A percentile compares a stretch with the other conserved stretches of the same genome.
Evolutionary conservation across 2,888 invertebrate genomes (phyloP).

Genomic region (Folsomia manolachei): DNA sequence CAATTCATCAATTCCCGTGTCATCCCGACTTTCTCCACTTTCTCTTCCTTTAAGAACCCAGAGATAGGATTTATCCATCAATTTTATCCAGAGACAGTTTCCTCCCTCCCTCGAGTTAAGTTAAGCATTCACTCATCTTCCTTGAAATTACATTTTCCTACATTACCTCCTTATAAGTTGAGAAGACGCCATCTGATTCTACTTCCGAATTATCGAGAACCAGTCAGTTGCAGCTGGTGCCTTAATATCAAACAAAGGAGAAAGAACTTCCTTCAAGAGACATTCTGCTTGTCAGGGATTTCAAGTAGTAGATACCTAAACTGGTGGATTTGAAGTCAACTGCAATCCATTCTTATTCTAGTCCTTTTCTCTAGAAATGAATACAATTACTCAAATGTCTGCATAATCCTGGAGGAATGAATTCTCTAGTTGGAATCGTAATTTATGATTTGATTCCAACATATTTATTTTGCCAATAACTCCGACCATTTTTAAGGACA

Average conservation of each 20-base stretch:
- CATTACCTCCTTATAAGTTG: too few species aligned
- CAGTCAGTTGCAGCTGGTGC: slow-evolving; percentile 6
- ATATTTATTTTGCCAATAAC: background rate
- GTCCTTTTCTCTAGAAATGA: background rate
- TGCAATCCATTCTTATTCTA: background rate
- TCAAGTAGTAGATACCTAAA: too few species aligned
- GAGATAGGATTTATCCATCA: background rate
- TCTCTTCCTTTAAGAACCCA: background rate
- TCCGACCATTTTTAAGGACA: too few species aligned
- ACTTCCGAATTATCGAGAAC: background rate
- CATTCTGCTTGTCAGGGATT: background rate
- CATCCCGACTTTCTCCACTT: background rate
- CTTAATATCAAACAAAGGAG: too few species aligned
- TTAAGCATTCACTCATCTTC: background rate
- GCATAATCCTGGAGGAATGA: background rate
- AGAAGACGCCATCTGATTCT: background rate
- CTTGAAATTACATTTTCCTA: background rate
- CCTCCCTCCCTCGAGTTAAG: too few species aligned
- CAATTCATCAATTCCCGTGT: background rate
- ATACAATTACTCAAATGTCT: background rate
- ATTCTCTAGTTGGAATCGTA: background rate
- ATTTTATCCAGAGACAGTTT: background rate
- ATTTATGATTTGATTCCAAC: background rate
- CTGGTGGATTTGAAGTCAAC: too few species aligned
- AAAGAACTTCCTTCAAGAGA: background rate